phyloP scores from a whole-genome alignment of 2,888 invertebrate genomes.

The Diogma glabrata region DNA sequence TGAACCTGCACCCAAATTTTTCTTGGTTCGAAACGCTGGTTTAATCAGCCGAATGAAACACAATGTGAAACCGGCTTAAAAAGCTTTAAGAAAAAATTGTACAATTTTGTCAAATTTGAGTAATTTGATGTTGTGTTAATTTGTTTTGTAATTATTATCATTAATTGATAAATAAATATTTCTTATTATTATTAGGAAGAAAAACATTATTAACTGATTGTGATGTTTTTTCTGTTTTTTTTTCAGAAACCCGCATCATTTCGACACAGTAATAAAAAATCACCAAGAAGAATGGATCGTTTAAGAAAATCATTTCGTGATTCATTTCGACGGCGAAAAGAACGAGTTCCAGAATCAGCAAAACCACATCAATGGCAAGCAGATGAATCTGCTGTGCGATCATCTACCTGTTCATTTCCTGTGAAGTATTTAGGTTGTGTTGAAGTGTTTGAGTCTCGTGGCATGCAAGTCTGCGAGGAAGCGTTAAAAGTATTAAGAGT shows the following conservation, averaged over 20 bases:
- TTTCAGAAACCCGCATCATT: conserved; percentile 44
- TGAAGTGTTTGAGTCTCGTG: conserved; percentile 97
- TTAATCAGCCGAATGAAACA: too few species aligned
- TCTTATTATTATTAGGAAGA: too few species aligned
- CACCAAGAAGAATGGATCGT: conserved; percentile 76
- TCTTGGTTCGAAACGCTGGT: too few species aligned
- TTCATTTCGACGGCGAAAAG: conserved; percentile 87
- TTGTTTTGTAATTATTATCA: too few species aligned
- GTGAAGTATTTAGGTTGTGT: conserved; percentile 99
- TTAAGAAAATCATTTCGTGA: conserved; percentile 82
- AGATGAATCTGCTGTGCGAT: conserved; percentile 91
- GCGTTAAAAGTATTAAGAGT: conserved; percentile 94
- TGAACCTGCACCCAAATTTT: too few species aligned
- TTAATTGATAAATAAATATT: too few species aligned
- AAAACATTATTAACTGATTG: too few species aligned
- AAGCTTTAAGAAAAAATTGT: too few species aligned
- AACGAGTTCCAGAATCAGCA: conserved; percentile 78
- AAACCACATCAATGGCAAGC: conserved; percentile 98
- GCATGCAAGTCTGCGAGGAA: conserved; percentile 99
- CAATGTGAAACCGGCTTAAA: too few species aligned
- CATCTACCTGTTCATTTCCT: conserved; percentile 92
- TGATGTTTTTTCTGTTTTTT: conserved; percentile 16
- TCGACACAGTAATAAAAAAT: conserved; percentile 46
- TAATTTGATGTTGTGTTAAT: too few species aligned
- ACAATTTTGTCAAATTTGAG: too few species aligned